These are phyloP conservation scores for Hippocampus comes DNA, from an alignment of 2,113 vertebrate genomes.

Conservation along the genomic window DNA sequence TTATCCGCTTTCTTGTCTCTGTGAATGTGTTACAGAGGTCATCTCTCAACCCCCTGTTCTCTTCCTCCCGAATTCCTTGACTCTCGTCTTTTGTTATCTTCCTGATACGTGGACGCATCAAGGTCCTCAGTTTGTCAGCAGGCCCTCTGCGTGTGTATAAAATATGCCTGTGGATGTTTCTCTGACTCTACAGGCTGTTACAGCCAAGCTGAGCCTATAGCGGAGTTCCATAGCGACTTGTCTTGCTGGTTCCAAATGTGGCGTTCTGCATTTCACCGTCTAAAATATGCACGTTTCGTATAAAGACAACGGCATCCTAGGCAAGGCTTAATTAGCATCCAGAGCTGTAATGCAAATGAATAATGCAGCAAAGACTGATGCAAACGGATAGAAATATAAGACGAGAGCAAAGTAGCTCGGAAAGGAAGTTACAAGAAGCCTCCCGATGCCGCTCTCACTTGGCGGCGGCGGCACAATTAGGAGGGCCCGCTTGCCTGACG, in stretches of 20 bases:
- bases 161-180: constrained; percentile 44
- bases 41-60: constrained; percentile 3
- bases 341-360: constrained; percentile 75
- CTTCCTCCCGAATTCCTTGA: constrained; percentile 28
- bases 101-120: constrained; percentile 14
- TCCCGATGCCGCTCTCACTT: constrained; percentile 2
- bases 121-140: constrained; percentile 46
- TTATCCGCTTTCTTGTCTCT: neutral
- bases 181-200: constrained; percentile 59
- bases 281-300: constrained; percentile 79
- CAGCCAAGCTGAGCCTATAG: constrained; percentile 14
- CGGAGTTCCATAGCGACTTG: too few species aligned
- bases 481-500: constrained; percentile 53
- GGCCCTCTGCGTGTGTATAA: constrained; percentile 41
- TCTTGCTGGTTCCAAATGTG: constrained; percentile 45
- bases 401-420: constrained; percentile 17
- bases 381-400: constrained; percentile 73
- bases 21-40: constrained; percentile 27
- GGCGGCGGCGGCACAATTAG: constrained; percentile 53
- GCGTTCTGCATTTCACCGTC: constrained; percentile 61
- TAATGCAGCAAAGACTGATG: constrained; percentile 77
- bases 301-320: constrained; percentile 71
- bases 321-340: constrained; percentile 75
- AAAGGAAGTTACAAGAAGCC: constrained; percentile 32
- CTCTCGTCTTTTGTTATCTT: constrained; percentile 4